Base-by-base conservation (phyloP, 2,888 invertebrate species). In the Dynastes maya region DNA sequence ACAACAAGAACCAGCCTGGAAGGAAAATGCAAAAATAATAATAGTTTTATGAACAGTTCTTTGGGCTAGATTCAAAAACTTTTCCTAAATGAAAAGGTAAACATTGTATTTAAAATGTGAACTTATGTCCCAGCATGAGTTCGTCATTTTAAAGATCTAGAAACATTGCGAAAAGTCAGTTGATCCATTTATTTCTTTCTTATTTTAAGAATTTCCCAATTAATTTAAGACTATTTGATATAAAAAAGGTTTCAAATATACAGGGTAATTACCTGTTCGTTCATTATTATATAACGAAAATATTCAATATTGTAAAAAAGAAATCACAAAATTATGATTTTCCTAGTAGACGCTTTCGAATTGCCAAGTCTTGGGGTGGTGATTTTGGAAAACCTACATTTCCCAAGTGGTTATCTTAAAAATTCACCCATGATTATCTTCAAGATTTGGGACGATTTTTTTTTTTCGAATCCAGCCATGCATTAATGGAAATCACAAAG, bases 41-140 rank as follows among this genome's bases (percentile, higher is more conserved):
- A 82, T 84, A 83, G 84, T 84, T 83, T 79, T 84, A 83, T 83
- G 84, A 83, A 83, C 83, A 82, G 84, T 45, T 82, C 37, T 55
- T 80, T 79, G 81, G 80, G 76, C 82, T 83, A 82, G 83, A 79
- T 82, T 81, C 32, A 32, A 32, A 32, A 32, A 32, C 4, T 32
- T 32, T 32, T 32, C 32, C 32, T 5, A 4, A 32, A 32, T 32
- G 79, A 81, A 6, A 6, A 55, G 45, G 45, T 22, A 55, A 55
- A 55, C n/a, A 70, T 32, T 78, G 40, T 78, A 77, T 76, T 32
- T 77, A 72, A 78, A 80, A 78, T 80, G 78, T 72, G 78, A 79
- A 81, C 80, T 83, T 82, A 82, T 83, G 85, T 83, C 86, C 86
- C 86, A 86, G 85, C 85, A 82, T 83, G 82, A 82, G 83, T 82